Evolutionary conservation across 1,140 invertebrate genomes (phyloP), one percentile per base, ranked within the genome.

Genomic region (Cotesia typhae): DNA sequence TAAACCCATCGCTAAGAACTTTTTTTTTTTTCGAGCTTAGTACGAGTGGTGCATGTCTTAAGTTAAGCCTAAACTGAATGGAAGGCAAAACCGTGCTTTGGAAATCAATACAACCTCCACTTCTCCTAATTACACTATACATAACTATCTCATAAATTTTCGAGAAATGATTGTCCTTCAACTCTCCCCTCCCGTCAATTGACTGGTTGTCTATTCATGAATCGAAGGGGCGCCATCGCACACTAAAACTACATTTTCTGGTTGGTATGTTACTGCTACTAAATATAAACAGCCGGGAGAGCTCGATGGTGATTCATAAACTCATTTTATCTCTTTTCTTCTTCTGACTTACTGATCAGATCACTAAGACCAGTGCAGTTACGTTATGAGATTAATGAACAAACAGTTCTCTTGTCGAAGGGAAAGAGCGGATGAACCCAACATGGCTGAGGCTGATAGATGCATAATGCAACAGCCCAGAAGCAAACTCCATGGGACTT

Each of bases 381-480:
- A 64, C 64, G 67, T 75, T 78, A 76, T 75, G 73, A 78, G 75
- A 78, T 76, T 76, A 76, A 78, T 74, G 75, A 76, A 76, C 71
- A 73, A 74, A 78, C 72, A 72, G 69, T 36, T 75, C 74, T 55
- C 37, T 12, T 63, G 6, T 67, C 61, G 60, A 66, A 65, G 53
- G 35, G 51, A 28, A 71, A 1, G 5, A 14, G 20, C 71, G 70
- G 75, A 77, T 75, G 77, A 67, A 64, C 78, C 76, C 75, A 80
- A 80, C 78, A 79, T 72, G 78, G 76, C 65, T 66, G 78, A 10
- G 7, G 41, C 41, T 37, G 78, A 72, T 69, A 41, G 75, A 83
- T 82, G 77, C 77, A 78, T 77, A 75, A 84, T 84, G 80, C 80
- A 83, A 81, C 76, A 77, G 60, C 66, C 74, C 73, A 71, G 28